phyloP scores from a whole-genome alignment of 2,113 vertebrate species.

The Xenopus borealis region DNA sequence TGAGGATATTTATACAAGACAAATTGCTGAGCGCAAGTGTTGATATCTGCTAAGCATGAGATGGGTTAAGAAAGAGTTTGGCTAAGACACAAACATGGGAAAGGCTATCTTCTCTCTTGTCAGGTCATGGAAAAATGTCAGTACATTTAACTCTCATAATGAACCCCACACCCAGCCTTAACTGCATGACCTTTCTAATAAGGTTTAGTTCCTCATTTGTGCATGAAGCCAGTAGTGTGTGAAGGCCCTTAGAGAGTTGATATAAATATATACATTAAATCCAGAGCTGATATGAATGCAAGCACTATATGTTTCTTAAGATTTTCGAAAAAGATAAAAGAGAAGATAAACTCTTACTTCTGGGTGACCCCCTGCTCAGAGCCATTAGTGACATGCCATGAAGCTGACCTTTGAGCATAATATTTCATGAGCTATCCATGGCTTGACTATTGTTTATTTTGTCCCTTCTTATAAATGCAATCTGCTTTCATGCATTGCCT shows the following conservation, averaged over 20 bases:
- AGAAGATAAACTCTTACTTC: not conserved
- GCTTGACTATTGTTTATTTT: not conserved
- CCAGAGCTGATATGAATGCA: not conserved
- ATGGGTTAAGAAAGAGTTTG: slow-evolving; percentile 47
- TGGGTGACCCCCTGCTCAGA: not conserved
- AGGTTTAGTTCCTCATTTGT: not conserved
- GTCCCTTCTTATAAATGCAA: not conserved
- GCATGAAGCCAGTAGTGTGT: slow-evolving; percentile 3
- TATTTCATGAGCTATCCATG: not conserved
- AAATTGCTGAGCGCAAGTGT: slow-evolving; percentile 60
- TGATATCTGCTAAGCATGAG: slow-evolving; percentile 50
- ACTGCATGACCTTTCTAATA: slow-evolving; percentile 9
- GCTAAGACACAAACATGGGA: slow-evolving; percentile 41
- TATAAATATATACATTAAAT: slow-evolving; percentile 6
- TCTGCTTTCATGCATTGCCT: not conserved
- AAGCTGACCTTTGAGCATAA: not conserved
- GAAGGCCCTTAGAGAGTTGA: slow-evolving; percentile 1
- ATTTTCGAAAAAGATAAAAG: not conserved
- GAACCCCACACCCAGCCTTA: slow-evolving; percentile 24
- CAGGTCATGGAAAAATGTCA: slow-evolving; percentile 36
- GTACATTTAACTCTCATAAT: slow-evolving; percentile 29
- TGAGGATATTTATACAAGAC: slow-evolving; percentile 61
- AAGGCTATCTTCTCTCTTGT: slow-evolving; percentile 26
- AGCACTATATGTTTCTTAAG: not conserved
- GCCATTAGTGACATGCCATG: not conserved